Conservation (phyloP, 2,113 vertebrate genomes). For the Anthoscopus minutus region DNA sequence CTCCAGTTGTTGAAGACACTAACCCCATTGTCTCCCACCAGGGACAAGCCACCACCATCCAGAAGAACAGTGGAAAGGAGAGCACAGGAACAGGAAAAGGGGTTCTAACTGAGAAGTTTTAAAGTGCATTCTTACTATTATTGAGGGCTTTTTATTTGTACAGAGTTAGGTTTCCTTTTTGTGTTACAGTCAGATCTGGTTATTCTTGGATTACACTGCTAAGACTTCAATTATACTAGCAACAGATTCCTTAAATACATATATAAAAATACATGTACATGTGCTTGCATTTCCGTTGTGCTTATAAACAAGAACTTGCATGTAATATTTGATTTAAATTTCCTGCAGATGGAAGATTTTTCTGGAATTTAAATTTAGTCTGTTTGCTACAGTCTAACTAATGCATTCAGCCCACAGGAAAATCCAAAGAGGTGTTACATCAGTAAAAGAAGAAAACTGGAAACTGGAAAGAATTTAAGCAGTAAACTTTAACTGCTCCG, state of each 20-base stretch:
- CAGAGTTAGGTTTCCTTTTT: background rate
- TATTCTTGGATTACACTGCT: background rate
- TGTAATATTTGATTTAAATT: background rate
- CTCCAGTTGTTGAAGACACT: background rate
- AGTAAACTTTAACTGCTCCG: background rate
- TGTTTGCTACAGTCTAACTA: background rate
- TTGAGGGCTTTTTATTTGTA: background rate
- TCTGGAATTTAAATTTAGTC: slow-evolving; percentile 23
- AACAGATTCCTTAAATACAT: background rate
- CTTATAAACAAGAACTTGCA: background rate
- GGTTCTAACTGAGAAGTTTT: background rate
- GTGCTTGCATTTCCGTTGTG: background rate
- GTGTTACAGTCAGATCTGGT: background rate
- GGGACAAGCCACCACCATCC: background rate
- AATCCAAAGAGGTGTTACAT: background rate
- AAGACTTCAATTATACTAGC: background rate
- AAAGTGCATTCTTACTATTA: background rate
- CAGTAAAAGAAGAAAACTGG: background rate
- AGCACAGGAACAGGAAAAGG: background rate
- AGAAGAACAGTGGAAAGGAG: background rate
- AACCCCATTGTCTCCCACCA: rapidly evolving
- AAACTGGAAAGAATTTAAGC: background rate
- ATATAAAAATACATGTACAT: background rate
- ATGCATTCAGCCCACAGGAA: background rate
- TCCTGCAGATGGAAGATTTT: slow-evolving; percentile 17